These are phyloP conservation scores for Hipposideros larvatus DNA, from an alignment of 2,797 vertebrate genomes.

Conservation along the genomic window DNA sequence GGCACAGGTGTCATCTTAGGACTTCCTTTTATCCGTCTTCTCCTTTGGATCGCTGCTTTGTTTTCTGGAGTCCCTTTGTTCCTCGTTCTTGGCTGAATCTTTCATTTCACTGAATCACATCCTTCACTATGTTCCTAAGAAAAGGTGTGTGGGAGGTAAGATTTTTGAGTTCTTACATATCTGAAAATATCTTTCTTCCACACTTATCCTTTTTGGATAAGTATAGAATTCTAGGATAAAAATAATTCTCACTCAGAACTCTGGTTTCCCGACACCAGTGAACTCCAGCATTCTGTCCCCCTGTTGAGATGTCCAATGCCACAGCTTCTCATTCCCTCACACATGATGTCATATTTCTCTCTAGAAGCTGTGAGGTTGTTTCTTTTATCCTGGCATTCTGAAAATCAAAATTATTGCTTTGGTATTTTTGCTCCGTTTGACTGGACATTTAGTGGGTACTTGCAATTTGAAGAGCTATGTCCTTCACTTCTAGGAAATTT, in stretches of 20 bases:
- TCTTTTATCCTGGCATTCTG: not conserved
- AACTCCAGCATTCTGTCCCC: not conserved
- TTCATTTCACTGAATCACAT: slow-evolving; percentile 75
- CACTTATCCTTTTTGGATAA: slow-evolving; percentile 71
- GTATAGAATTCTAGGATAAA: slow-evolving; percentile 58
- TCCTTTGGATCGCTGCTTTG: not conserved
- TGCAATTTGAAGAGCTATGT: not conserved
- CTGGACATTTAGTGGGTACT: not conserved
- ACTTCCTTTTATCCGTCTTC: not conserved
- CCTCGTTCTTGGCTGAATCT: slow-evolving; percentile 60
- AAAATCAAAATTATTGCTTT: slow-evolving; percentile 14
- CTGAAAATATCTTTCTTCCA: slow-evolving; percentile 77
- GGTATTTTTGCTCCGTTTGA: not conserved
- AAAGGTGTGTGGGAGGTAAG: slow-evolving; percentile 75
- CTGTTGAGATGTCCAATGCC: not conserved
- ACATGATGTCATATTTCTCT: not conserved
- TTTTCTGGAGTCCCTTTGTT: slow-evolving; percentile 44
- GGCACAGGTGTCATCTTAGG: not conserved
- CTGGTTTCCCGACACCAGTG: not conserved
- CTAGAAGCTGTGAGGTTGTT: not conserved
- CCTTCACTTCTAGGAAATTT: slow-evolving; percentile 9
- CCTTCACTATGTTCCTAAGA: slow-evolving; percentile 76
- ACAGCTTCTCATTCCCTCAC: not conserved
- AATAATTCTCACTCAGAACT: slow-evolving; percentile 68
- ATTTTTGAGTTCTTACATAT: slow-evolving; percentile 68